phyloP scores from a whole-genome alignment of 1,140 invertebrate species.

The Scaptomyza hsui region DNA sequence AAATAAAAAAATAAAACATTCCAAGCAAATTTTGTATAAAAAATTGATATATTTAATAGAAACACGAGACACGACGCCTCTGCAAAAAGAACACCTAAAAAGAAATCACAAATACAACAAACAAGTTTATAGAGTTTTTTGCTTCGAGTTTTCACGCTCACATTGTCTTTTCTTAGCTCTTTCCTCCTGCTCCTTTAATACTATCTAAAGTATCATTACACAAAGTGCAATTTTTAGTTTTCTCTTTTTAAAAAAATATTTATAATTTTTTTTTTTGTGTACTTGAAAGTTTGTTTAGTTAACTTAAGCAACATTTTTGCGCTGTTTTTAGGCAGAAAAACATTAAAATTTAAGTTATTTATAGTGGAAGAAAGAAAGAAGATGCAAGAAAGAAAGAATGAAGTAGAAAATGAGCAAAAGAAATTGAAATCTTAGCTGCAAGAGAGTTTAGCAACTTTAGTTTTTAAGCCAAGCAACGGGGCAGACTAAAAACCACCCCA shows the following conservation, averaged over 20 bases:
- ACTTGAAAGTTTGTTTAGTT: constrained; percentile 49
- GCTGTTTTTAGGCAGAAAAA: constrained; percentile 50
- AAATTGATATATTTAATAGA: constrained; percentile 10
- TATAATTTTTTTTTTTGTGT: constrained; percentile 14
- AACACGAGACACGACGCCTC: constrained; percentile 16
- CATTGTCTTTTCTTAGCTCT: constrained; percentile 32
- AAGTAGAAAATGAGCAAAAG: constrained; percentile 1
- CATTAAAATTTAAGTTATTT: constrained; percentile 62
- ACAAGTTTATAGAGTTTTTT: constrained; percentile 4
- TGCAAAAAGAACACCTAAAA: constrained; percentile 13
- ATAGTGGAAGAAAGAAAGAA: constrained; percentile 14
- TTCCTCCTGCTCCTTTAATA: constrained; percentile 8
- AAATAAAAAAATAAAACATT: constrained; percentile 59
- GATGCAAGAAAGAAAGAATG: neutral
- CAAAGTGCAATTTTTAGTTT: constrained; percentile 68
- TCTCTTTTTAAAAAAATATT: constrained; percentile 10
- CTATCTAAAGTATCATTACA: constrained; percentile 31
- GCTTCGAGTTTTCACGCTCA: constrained; percentile 10
- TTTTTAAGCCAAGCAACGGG: constrained; percentile 28
- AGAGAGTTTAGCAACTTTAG: constrained; percentile 34
- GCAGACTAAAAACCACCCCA: constrained; percentile 6
- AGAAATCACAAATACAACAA: constrained; percentile 40
- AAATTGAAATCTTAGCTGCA: constrained; percentile 28
- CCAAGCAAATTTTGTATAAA: constrained; percentile 35
- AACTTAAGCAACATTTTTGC: constrained; percentile 56